phyloP scores from a whole-genome alignment of 2,797 vertebrate species.

The Propithecus perrieri region DNA sequence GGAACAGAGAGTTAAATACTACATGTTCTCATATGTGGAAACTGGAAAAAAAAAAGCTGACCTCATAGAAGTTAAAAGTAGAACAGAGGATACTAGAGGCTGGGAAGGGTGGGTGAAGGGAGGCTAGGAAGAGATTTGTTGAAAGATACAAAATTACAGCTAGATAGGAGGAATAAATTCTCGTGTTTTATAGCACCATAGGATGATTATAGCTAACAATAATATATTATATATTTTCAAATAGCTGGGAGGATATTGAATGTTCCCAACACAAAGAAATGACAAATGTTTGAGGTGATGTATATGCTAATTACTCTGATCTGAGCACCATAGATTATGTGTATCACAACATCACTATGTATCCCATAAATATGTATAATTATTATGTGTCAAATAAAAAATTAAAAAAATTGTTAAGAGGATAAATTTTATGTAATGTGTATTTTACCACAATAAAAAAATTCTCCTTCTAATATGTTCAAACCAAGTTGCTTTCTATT shows the following conservation, averaged over 20 bases:
- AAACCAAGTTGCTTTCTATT: conserved; percentile 2
- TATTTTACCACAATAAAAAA: background rate
- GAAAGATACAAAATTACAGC: background rate
- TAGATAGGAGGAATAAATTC: background rate
- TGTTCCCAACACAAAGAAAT: background rate
- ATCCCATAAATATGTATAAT: background rate
- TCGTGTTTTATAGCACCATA: background rate
- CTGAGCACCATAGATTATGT: background rate
- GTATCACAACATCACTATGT: background rate
- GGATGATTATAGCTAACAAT: background rate
- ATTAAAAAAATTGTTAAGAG: background rate
- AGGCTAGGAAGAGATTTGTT: background rate
- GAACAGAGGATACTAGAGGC: background rate
- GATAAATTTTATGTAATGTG: background rate
- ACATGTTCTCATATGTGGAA: background rate
- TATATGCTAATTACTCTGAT: background rate
- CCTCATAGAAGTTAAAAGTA: background rate
- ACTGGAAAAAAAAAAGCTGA: background rate
- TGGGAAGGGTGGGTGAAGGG: background rate
- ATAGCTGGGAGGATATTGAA: background rate
- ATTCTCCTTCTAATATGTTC: background rate
- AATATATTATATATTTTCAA: background rate
- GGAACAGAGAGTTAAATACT: background rate
- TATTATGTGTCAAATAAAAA: background rate
- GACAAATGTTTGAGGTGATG: background rate